Evolutionary conservation across 1,140 invertebrate species (phyloP), one percentile per base, ranked within the genome.

Genomic region (Drosophila burlai): DNA sequence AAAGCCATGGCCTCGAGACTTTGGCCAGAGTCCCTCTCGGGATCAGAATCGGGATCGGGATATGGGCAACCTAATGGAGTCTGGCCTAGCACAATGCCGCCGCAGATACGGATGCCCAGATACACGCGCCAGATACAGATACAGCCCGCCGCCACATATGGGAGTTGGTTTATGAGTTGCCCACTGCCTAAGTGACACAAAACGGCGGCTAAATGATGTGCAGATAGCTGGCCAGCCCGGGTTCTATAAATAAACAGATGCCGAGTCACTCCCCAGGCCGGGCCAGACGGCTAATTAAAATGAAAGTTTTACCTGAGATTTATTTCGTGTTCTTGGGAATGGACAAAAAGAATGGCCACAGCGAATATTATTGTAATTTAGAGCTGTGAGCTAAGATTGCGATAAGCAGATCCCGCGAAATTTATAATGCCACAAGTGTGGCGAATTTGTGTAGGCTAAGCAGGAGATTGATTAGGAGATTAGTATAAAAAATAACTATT

Each of bases 61-160:
- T 75, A 50, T 73, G 71, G 59, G 60, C 71, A 75, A 54, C 60
- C 62, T 74, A 74, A 74, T 69, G 82, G 74, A 68, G 81, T 66
- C 81, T 55, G 46, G 57, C 61, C 49, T 46, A 68, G 76, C 58
- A 80, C 76, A 77, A 67, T 74, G 76, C 73, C 58, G 83, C 83
- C 65, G 47, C 52, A 50, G 73, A 66, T 50, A 76, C 54, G 79
- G 79, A 71, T 74, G 74, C 76, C 75, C 66, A 84, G 84, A 87
- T 87, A 87, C 84, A 87, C 84, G 84, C 84, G 84, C 85, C 84
- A 87, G 84, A 87, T 87, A 87, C 73, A 89, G 84, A 80, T 83
- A 71, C 82, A 57, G 45, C 36, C 50, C 42, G 59, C 47, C 38
- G 54, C 55, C 38, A 45, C 61, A 74, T 68, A 76, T 85, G 78